A percentile compares a stretch with the other conserved stretches of the same genome.
phyloP scores from a whole-genome alignment of 2,113 vertebrate species.

The Ameiurus melas region DNA sequence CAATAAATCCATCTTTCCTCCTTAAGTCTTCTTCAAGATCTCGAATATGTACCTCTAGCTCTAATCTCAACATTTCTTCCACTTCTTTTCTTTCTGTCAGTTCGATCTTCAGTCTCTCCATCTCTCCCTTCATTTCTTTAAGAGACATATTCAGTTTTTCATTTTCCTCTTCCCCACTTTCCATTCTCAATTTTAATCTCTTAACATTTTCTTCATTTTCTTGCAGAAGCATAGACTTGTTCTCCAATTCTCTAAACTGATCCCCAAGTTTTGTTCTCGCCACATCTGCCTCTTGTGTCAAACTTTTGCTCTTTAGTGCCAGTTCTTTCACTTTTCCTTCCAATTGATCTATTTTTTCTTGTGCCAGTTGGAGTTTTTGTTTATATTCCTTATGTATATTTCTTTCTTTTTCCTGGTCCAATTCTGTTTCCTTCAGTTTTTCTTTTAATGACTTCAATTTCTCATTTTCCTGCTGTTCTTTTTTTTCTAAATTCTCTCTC shows the following conservation, averaged over 20 bases:
- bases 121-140: conserved; percentile 37
- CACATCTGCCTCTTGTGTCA: conserved; percentile 58
- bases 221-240: conserved; percentile 44
- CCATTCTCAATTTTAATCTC: conserved; percentile 25
- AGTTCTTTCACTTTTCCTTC: conserved; percentile 34
- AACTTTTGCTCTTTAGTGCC: conserved; percentile 32
- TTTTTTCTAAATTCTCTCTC: conserved; percentile 40
- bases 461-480: conserved; percentile 45
- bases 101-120: conserved; percentile 14
- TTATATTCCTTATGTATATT: conserved; percentile 43
- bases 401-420: conserved; percentile 51
- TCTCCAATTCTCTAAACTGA: conserved; percentile 21
- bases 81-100: conserved; percentile 40
- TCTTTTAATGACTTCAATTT: neutral
- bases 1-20: conserved; percentile 27
- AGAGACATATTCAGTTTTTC: conserved; percentile 29
- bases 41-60: conserved; percentile 44
- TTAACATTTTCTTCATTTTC: conserved; percentile 50
- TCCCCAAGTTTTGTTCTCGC: conserved; percentile 42
- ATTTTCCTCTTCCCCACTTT: conserved; percentile 24
- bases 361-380: conserved; percentile 42
- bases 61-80: conserved; percentile 28
- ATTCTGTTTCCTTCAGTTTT: conserved; percentile 52
- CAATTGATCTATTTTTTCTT: neutral
- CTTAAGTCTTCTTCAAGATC: conserved; percentile 42